Base-by-base conservation (phyloP, 2,113 vertebrate species). In the Cephalopholis sonnerati region DNA sequence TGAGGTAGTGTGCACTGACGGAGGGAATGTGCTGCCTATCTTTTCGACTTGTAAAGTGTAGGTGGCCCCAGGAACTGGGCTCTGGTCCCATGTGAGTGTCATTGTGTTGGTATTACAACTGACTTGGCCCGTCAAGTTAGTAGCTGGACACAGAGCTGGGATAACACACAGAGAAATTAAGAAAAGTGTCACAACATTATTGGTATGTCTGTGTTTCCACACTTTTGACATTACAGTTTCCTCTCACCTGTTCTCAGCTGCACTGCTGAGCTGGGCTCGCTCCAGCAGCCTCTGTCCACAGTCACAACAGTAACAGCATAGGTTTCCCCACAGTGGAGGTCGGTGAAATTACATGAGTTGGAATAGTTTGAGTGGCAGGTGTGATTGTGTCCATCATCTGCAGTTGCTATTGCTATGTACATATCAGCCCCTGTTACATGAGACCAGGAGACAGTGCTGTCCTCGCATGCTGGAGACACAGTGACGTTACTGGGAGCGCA, bases 221-320 rank as follows among this genome's bases (percentile, higher is more conserved):
- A 55, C 57, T 62, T 62, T 29, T 50, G 1, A 22, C 39, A 41
- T 7, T 27, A 3, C 15, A 16, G 62, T 32, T 50, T 86, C 27
- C 36, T 55, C 84, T 89, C 74, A 94, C 94, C 93, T 78, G 91
- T 79, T 61, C 3, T 90, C 41, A 94, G 77, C 48, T 46, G 15
- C 61, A 82, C 82, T 0, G 77, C 72, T 41, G 86, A 57, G 71
- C 91, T 93, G 0, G 89, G 83, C 25, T 81, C 2, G 8, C 93
- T 94, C 61, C 50, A 10, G 77, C 94, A 95, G 55, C 90, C 87
- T 44, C 77, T 74, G 69, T 90, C 86, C 25, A 91, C 72, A 25
- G 92, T 91, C 0, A 88, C 87, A 51, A 93, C 92, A 15, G 83
- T 74, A 7, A 94, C 85, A n/a, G 78, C 0, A n/a, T 95, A 95